A percentile compares a stretch with the other conserved stretches of the same genome.
phyloP scores from a whole-genome alignment of 2,797 vertebrate species.

The Staurois parvus region DNA sequence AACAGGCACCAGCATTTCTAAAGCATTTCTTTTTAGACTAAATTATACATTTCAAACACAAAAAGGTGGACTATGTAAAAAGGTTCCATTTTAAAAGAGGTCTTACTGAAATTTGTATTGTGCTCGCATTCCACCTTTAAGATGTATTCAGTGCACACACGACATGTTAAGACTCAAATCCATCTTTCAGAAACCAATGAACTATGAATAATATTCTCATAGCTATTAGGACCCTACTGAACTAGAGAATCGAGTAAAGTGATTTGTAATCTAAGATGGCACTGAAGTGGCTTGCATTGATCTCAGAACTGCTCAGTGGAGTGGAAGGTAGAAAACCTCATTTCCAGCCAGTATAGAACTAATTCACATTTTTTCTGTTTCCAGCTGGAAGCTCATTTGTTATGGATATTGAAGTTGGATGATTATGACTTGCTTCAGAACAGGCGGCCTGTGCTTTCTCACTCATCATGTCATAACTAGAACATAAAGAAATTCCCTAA shows the following conservation, averaged over 20 bases:
- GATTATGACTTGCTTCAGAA: constrained; percentile 24
- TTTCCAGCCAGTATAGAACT: constrained; percentile 35
- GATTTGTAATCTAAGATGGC: constrained; percentile 45
- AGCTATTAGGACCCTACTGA: constrained; percentile 9
- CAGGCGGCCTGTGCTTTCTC: neutral
- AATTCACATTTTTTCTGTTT: constrained; percentile 23
- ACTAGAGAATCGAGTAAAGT: constrained; percentile 19
- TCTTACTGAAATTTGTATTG: no score
- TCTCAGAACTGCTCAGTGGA: constrained; percentile 35
- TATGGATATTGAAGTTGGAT: constrained; percentile 31
- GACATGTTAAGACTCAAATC: neutral
- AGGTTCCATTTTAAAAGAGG: no score
- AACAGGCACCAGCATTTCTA: no score
- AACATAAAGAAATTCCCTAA: neutral
- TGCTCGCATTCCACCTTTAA: neutral
- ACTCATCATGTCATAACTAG: neutral
- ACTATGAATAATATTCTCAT: constrained; percentile 28
- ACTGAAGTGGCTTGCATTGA: constrained; percentile 30
- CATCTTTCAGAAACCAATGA: constrained; percentile 14
- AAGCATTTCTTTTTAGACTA: no score
- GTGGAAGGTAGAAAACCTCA: constrained; percentile 26
- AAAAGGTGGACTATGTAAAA: no score
- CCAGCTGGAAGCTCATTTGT: constrained; percentile 41
- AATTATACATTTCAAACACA: no score
- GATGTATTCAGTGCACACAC: neutral